Conservation (phyloP, 1,140 invertebrate genomes). For the Drosophila bipectinata region DNA sequence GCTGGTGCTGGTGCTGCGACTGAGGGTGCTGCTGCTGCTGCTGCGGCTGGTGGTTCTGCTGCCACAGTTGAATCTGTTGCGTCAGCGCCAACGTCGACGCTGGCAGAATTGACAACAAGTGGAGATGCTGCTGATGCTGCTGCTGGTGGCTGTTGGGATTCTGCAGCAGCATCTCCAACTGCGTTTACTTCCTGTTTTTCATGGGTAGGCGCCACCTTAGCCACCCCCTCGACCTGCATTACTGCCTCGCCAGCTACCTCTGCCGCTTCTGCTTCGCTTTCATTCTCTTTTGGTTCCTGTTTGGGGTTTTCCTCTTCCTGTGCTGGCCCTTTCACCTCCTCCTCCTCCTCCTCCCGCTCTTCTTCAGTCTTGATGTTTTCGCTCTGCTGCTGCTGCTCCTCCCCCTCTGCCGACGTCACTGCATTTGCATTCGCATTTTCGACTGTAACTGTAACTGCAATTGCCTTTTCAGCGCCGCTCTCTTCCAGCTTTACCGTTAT, state of each 20-base stretch:
- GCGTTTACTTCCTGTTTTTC: constrained; percentile 10
- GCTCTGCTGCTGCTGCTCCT: neutral
- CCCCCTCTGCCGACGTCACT: constrained; percentile 21
- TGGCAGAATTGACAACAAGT: constrained; percentile 65
- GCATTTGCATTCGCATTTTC: neutral
- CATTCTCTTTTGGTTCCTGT: constrained; percentile 1
- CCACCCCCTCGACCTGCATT: too few relatives aligned
- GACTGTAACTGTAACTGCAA: constrained; percentile 21
- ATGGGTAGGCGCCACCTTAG: neutral
- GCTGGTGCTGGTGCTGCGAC: constrained; percentile 22
- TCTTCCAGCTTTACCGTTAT: constrained; percentile 40
- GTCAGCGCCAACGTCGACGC: constrained; percentile 57
- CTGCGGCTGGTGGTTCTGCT: constrained; percentile 16
- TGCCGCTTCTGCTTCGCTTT: too few relatives aligned
- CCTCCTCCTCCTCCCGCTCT: constrained; percentile 11
- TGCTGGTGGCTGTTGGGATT: constrained; percentile 3
- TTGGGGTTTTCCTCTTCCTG: constrained; percentile 6
- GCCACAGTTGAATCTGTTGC: constrained; percentile 65
- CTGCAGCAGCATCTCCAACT: neutral
- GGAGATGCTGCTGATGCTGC: constrained; percentile 33
- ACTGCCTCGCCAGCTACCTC: too few relatives aligned
- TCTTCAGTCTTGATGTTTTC: constrained; percentile 69
- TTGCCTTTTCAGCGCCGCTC: constrained; percentile 2
- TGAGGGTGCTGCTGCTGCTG: constrained; percentile 25
- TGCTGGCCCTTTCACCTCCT: neutral